These are phyloP conservation scores for Imbricaverruca yamaguchii DNA, from an alignment of 2,888 invertebrate species.

Conservation along the genomic window DNA sequence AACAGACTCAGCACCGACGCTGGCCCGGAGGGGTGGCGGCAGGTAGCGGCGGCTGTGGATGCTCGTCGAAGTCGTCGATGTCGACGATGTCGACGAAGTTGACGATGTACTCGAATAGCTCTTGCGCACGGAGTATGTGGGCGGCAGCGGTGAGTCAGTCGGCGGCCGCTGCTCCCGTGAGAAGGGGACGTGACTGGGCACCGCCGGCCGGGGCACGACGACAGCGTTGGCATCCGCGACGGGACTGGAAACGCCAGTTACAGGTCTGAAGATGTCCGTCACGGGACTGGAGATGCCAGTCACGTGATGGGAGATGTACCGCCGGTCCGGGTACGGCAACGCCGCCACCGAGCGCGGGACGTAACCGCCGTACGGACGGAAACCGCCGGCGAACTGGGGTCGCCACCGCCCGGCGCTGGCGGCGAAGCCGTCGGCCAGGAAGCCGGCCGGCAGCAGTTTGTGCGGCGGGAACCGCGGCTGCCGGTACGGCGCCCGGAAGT, in stretches of 20 bases:
- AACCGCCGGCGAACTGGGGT: background rate
- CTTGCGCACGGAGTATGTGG: background rate
- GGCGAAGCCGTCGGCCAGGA: background rate
- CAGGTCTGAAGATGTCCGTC: background rate
- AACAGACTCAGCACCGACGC: too few relatives aligned
- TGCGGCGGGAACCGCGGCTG: slow-evolving; percentile 29
- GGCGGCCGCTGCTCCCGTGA: background rate
- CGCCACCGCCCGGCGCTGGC: background rate
- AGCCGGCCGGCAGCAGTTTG: slow-evolving; percentile 42
- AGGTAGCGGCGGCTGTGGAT: background rate
- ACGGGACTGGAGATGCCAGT: too few relatives aligned
- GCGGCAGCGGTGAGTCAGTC: background rate
- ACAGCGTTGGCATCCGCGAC: too few relatives aligned
- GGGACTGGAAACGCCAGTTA: background rate
- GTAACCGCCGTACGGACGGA: background rate
- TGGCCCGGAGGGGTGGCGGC: background rate
- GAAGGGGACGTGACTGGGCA: background rate
- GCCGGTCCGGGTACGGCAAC: too few relatives aligned
- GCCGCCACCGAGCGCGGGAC: background rate
- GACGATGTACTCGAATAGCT: slow-evolving; percentile 6
- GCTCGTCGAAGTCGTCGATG: background rate
- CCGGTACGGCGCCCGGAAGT: slow-evolving; percentile 29
- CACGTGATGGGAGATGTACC: too few relatives aligned
- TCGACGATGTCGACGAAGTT: background rate
- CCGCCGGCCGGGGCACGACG: background rate